Evolutionary conservation across 2,797 vertebrate genomes (phyloP), one percentile per base, ranked within the genome.

Genomic region (Peromyscus aztecus): DNA sequence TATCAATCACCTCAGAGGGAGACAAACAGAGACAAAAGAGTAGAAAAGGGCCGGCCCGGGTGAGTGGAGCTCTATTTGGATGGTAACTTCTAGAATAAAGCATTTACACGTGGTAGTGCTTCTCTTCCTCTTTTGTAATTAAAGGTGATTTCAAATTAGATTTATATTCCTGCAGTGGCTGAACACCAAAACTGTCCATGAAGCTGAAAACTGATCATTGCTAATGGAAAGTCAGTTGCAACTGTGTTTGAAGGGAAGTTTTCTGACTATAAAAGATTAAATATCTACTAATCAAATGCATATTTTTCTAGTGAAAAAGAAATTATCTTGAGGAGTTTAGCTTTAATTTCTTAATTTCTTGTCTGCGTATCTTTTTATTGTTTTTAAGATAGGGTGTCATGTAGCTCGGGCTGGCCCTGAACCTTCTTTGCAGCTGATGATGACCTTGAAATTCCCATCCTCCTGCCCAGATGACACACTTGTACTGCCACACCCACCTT

Each of bases 81-180:
- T 57, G 92, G 55, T 34, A 23, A 4, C n/a, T 69, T 95, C 69
- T 40, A 76, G 75, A 90, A 71, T 71, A 82, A 92, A 87, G 83
- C 46, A 37, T 84, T 93, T 69, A 46, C 21, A 49, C 57, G 24
- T 17, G 57, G 31, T 1, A 4, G 16, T 59, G 59, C n/a, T 27
- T 83, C 59, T 90, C 57, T 73, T 14, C 34, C 67, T 88, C 87
- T 76, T 89, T 88, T 84, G 29, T 0, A 90, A 73, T 49, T 37
- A 86, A 78, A 63, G 85, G 52, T 63, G 90, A 92, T 91, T 95
- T 95, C 83, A 83, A 57, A 90, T 82, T 49, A 92, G 91, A 88
- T 21, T 46, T 59, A 52, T 29, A 34, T 6, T 73, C 65, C 5
- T 24, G 17, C 14, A 37, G 37, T 3, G 71, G 61, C 52, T 11